Evolutionary conservation across 2,113 vertebrate species (phyloP).

Genomic region (Camelus dromedarius): DNA sequence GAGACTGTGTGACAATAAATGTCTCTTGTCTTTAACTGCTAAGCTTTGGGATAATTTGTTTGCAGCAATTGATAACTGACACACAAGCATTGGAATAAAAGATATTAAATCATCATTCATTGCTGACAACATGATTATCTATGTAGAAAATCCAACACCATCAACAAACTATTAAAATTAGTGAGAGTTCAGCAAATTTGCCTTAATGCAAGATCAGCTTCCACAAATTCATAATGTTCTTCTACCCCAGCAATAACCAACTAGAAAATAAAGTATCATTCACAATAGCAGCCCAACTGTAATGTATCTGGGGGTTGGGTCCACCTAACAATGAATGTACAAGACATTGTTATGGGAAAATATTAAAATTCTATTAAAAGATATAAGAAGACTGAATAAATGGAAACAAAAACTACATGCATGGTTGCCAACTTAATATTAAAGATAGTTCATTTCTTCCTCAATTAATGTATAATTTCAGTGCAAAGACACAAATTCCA

Average conservation of each 20-base stretch:
- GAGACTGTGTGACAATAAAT: not conserved
- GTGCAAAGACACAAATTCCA: constrained; percentile 24
- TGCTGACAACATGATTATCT: not conserved
- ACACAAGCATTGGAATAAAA: not conserved
- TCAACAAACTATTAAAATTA: not conserved
- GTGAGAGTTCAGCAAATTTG: not conserved
- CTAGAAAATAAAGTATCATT: not conserved
- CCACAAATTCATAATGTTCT: not conserved
- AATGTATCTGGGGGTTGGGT: not conserved
- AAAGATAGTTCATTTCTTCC: not conserved
- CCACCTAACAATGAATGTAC: not conserved
- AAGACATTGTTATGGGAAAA: not conserved
- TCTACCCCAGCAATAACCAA: not conserved
- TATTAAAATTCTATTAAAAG: not conserved
- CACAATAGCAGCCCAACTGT: not conserved
- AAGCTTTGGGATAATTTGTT: not conserved
- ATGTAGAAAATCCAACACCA: constrained; percentile 13
- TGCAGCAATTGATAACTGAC: not conserved
- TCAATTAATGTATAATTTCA: not conserved
- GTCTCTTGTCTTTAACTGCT: not conserved
- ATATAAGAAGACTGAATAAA: not conserved
- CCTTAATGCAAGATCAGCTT: not conserved
- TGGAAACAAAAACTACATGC: not conserved
- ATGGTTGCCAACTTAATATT: not conserved
- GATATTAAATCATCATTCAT: not conserved